Percentiles rank a stretch among this genome's conserved stretches.
These are phyloP conservation scores for Caenorhabditis sp. DNA, from an alignment of 2,888 invertebrate genomes.

Conservation along the genomic window DNA sequence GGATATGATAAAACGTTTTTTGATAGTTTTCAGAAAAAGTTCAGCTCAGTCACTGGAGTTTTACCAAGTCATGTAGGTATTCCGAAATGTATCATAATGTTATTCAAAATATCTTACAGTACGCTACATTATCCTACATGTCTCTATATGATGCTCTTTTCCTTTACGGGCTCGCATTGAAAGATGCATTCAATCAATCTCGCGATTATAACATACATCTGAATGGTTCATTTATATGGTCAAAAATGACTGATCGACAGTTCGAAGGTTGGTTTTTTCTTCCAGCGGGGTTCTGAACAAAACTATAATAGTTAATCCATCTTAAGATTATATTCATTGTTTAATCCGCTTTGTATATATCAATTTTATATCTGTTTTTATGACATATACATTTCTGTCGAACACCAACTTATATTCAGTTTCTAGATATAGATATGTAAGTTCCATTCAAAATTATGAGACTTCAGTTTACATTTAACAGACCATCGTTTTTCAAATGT, in stretches of 20 bases:
- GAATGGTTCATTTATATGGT: conserved; percentile 65
- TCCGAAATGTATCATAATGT: neutral
- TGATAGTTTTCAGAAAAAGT: conserved; percentile 65
- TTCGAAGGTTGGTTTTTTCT: conserved; percentile 53
- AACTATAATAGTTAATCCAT: neutral
- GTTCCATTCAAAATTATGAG: neutral
- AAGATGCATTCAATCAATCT: conserved; percentile 67
- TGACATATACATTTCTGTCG: neutral
- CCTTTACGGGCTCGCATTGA: conserved; percentile 65
- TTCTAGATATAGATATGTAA: neutral
- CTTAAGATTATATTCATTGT: too few species aligned
- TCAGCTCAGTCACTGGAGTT: conserved; percentile 64
- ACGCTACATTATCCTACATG: conserved; percentile 69
- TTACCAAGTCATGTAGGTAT: conserved; percentile 62
- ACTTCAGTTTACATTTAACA: too few species aligned
- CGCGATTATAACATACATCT: conserved; percentile 56
- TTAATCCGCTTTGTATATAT: neutral
- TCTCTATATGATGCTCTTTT: conserved; percentile 68
- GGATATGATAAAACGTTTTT: conserved; percentile 70
- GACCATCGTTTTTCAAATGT: too few species aligned
- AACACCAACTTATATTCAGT: neutral
- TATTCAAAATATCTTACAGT: conserved; percentile 28
- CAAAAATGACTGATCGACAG: conserved; percentile 66
- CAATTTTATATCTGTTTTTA: neutral
- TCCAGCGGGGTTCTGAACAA: neutral